Base-by-base conservation (phyloP, 2,888 invertebrate genomes). In the Oligia latruncula region DNA sequence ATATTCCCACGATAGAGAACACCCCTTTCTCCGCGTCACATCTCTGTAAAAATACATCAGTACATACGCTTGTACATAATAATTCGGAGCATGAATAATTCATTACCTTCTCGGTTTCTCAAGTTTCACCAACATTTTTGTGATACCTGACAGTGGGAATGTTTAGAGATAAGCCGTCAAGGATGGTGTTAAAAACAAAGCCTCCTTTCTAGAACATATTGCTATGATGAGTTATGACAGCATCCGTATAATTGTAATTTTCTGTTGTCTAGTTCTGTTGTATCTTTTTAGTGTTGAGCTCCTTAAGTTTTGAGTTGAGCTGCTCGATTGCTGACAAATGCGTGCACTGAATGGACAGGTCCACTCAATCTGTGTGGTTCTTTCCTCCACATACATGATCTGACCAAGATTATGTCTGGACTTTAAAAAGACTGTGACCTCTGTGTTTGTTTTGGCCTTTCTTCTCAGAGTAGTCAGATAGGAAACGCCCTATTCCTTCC, bases 1-100 rank as follows among this genome's bases (percentile, higher is more conserved):
- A 78, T 77, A 13, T 82, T 78, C 64, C 23, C 75, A 80, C 29
- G 20, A 13, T 15, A 20, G 6, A 78, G 52, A 72, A 80, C 62
- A 76, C 43, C 23, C 20, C 23, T 74, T 81, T 73, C 67, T 77
- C 29, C 15, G 11, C 62, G 71, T 83, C 84, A 78, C 73, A 81
- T 78, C 77, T 77, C 72, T 72, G 77, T 75, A 71, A 85, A 89
- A 88, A 88, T 86, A 89, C 82, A 79, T 87, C 77, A 82, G 75
- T 78, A 82, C 89, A 88, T 83, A 87, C 60, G 81, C 64, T 70
- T 84, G 82, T 88, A 85, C 78, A 85, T 84, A 84, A 89, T 88
- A 86, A 89, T 84, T 86, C 86, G 66, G 65, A 74, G 79, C 72
- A 89, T 89, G 89, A 89, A 89, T 89, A 72, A 89, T 89, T 85